Percentiles rank a stretch among this genome's conserved stretches.
Evolutionary conservation across 92 coral and sea anemone genomes (phyloP).

Genomic region (Isaurus tuberculatus): DNA sequence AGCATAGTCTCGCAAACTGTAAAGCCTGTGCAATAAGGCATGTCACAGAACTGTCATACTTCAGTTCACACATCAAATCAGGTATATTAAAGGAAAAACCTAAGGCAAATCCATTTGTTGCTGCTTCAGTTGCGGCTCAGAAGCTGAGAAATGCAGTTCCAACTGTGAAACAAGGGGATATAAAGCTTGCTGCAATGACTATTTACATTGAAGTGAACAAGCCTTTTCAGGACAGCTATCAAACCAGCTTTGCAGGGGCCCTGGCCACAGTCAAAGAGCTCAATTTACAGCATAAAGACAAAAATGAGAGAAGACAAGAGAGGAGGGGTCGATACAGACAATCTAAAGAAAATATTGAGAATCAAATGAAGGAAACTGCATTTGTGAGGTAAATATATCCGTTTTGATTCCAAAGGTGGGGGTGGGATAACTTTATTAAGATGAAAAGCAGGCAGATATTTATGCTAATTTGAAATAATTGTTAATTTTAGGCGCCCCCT

Average conservation of each 20-base stretch:
- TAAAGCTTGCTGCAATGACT: too few relatives aligned
- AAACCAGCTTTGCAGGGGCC: not conserved
- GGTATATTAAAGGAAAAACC: conserved; percentile 54
- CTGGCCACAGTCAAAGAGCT: not conserved
- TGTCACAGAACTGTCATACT: conserved; percentile 35
- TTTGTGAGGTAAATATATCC: conserved; percentile 4
- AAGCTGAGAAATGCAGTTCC: too few relatives aligned
- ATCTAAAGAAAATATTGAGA: not conserved
- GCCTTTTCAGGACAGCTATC: not conserved
- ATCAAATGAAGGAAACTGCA: not conserved
- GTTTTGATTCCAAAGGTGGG: too few relatives aligned
- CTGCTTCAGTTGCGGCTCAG: conserved; percentile 35
- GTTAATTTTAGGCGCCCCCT: too few relatives aligned
- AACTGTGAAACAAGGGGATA: too few relatives aligned
- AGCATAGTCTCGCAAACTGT: conserved; percentile 56
- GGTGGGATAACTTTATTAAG: too few relatives aligned
- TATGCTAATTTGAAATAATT: too few relatives aligned
- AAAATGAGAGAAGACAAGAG: not conserved
- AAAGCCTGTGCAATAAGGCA: conserved; percentile 58
- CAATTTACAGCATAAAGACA: not conserved
- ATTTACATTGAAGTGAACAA: not conserved
- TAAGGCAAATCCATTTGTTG: conserved; percentile 42
- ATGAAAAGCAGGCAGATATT: too few relatives aligned
- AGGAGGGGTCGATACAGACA: not conserved
- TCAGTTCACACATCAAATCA: conserved; percentile 44